A percentile compares a stretch with the other conserved stretches of the same genome.
Evolutionary conservation across 2,797 vertebrate genomes (phyloP).

Genomic region (Champsocephalus esox): DNA sequence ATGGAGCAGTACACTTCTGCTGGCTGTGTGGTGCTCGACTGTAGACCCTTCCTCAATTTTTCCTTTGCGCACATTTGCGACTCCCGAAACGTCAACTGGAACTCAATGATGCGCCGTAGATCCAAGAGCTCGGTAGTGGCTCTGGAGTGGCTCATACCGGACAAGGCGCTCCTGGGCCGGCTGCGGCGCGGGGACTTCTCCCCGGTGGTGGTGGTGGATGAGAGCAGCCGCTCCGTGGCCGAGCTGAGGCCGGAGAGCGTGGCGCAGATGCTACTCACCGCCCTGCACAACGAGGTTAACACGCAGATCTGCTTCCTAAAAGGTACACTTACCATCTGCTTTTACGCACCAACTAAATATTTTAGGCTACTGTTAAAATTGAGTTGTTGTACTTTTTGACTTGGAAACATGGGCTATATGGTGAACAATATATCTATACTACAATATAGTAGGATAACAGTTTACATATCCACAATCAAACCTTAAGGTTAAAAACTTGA

Average conservation of each 20-base stretch:
- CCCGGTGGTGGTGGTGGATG: conserved; percentile 88
- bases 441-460: background rate
- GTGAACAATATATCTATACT: too few species aligned
- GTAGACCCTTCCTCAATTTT: conserved; percentile 89
- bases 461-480: background rate
- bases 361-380: background rate
- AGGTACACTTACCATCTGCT: conserved; percentile 70
- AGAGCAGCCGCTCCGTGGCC: conserved; percentile 74
- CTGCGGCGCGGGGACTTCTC: conserved; percentile 83
- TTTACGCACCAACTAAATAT: background rate
- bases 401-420: background rate
- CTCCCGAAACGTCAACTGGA: conserved; percentile 90
- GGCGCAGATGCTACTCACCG: conserved; percentile 82
- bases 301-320: conserved; percentile 85
- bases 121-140: conserved; percentile 82
- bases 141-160: conserved; percentile 88
- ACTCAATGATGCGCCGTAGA: conserved; percentile 88
- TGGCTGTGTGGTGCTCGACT: conserved; percentile 87
- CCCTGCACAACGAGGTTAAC: conserved; percentile 83
- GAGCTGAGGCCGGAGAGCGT: conserved; percentile 84
- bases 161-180: conserved; percentile 82
- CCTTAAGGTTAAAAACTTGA: background rate
- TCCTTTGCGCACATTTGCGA: conserved; percentile 82
- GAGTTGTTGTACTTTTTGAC: background rate
- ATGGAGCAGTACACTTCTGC: conserved; percentile 69